Base-by-base conservation (phyloP, 2,113 vertebrate species). In the Clarias batrachus region DNA sequence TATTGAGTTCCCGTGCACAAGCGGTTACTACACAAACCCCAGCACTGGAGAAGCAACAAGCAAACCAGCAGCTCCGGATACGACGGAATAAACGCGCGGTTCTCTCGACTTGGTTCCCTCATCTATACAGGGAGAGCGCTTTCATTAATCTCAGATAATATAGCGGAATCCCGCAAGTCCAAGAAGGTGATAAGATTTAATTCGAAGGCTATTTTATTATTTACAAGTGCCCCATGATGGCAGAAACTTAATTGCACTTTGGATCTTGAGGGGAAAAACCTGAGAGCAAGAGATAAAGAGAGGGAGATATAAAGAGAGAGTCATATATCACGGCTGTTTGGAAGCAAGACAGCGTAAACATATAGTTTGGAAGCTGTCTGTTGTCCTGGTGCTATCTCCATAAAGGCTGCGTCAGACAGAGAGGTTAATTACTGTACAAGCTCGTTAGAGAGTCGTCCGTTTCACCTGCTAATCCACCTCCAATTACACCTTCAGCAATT, bases 381-480 rank as follows among this genome's bases (percentile, higher is more conserved):
- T 21, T 54, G 12, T 27, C 59, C 17, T 25, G 73, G 78, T 66
- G 73, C 21, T 23, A 65, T 85, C 84, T 6, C 73, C 33, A 85
- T 85, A 54, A 78, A 65, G 41, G 21, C 14, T 25, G 56, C 19
- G 21, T 25, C 83, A 59, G 59, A 48, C 56, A 84, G 84, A 81
- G 12, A n/a, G 82, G 76, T 86, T 89, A 87, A 91, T 92, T 92
- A 86, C 87, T 86, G 90, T 71, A 92, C 91, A 90, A 90, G 90
- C 91, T 91, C 89, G 37, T 27, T 85, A 71, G 78, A 79, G 84
- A 41, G 37, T 10, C 30, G 41, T 89, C 90, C 92, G 89, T 91
- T 90, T 89, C 27, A 9, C 71, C 73, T 79, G 93, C 92, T 93
- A 93, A 93, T 93, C 90, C 89, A 90, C 80, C 90, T 85, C 79